Percentiles rank a stretch among this genome's conserved stretches.
phyloP scores from a whole-genome alignment of 2,113 vertebrate genomes.

The Sinocyclocheilus anophthalmus region DNA sequence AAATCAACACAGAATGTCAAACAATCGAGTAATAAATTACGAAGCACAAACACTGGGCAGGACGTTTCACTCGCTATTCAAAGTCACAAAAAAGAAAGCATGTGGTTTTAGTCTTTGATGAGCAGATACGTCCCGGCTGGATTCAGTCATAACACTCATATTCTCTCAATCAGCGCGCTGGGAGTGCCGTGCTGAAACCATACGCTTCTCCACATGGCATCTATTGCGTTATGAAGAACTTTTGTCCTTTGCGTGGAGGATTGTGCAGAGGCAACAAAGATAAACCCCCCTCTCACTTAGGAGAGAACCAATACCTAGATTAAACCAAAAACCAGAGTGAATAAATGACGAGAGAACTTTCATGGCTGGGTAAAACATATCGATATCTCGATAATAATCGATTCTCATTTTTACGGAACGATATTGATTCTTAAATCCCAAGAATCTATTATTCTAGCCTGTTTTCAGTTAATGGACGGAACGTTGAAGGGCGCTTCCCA shows the following conservation, averaged over 20 bases:
- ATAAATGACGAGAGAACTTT: too few species aligned
- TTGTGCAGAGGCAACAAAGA: constrained; percentile 13
- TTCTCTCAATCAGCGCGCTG: neutral
- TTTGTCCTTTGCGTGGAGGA: constrained; percentile 24
- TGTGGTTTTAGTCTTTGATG: neutral
- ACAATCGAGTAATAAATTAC: neutral
- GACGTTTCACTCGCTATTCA: neutral
- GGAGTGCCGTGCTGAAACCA: constrained; percentile 22
- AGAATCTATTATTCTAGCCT: too few species aligned
- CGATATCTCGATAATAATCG: too few species aligned
- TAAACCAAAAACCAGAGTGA: neutral
- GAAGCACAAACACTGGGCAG: neutral
- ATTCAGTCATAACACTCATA: neutral
- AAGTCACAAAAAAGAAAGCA: neutral
- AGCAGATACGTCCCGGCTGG: neutral
- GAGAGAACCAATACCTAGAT: neutral
- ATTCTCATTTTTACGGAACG: too few species aligned
- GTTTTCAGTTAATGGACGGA: too few species aligned
- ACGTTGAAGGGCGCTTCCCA: too few species aligned
- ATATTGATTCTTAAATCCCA: too few species aligned
- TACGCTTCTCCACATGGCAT: constrained; percentile 33
- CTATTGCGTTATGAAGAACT: constrained; percentile 27
- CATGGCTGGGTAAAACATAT: too few species aligned
- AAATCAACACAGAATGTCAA: neutral
- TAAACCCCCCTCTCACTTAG: neutral